A percentile compares a stretch with the other conserved stretches of the same genome.
Conservation (phyloP, 2,797 vertebrate species). For the Aplochiton taeniatus region DNA sequence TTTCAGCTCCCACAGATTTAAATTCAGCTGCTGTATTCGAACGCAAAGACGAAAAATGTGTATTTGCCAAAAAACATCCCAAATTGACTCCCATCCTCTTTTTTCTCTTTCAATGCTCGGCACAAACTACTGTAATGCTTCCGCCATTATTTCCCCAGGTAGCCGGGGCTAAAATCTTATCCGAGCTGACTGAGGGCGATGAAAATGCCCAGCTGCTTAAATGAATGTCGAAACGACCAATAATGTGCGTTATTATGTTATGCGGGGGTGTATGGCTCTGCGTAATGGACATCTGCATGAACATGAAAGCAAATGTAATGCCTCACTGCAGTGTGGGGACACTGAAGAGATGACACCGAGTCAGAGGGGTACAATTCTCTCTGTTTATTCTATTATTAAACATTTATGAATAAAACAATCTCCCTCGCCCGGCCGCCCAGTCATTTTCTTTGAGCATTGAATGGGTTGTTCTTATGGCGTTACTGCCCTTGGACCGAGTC, state of each 20-base stretch:
- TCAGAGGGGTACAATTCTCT: slow-evolving; percentile 39
- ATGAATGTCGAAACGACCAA: not conserved
- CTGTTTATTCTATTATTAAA: slow-evolving; percentile 50
- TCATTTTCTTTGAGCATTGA: slow-evolving; percentile 21
- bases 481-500: slow-evolving; percentile 33
- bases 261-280: not conserved
- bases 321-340: not conserved
- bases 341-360: not conserved
- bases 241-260: not conserved
- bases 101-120: no score
- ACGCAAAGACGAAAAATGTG: no score
- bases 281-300: not conserved
- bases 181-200: not conserved
- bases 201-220: slow-evolving; percentile 1
- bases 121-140: no score
- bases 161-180: no score
- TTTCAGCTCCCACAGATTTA: no score
- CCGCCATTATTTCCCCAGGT: no score
- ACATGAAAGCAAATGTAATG: not conserved
- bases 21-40: no score
- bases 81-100: no score
- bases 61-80: no score
- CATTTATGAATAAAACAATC: slow-evolving; percentile 50
- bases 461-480: slow-evolving; percentile 25
- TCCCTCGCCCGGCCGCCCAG: slow-evolving; percentile 24